These are phyloP conservation scores for Melinaea menophilus DNA, from an alignment of 2,888 invertebrate species.

Conservation along the genomic window DNA sequence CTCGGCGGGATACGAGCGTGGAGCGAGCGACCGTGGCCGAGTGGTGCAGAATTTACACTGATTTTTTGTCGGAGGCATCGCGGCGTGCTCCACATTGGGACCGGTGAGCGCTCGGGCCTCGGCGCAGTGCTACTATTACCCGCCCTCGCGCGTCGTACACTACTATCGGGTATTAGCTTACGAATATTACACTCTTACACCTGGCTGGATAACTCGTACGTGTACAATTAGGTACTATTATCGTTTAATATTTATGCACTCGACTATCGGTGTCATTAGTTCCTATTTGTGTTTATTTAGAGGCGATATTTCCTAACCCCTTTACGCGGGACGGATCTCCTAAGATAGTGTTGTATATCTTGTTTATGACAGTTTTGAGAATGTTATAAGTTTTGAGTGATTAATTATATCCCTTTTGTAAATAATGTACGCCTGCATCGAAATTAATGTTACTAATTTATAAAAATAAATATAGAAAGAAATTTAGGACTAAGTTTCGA, in stretches of 20 bases:
- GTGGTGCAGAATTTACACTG: constrained; percentile 73
- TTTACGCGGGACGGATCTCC: constrained; percentile 18
- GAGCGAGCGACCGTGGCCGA: constrained; percentile 63
- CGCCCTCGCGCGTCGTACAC: constrained; percentile 45
- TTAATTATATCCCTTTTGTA: constrained; percentile 15
- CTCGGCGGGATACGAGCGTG: constrained; percentile 39
- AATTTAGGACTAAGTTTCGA: background rate
- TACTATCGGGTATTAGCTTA: constrained; percentile 44
- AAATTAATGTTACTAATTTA: background rate
- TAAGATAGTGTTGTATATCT: constrained; percentile 23
- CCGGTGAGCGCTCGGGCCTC: constrained; percentile 66
- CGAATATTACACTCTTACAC: constrained; percentile 46
- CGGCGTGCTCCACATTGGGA: constrained; percentile 73
- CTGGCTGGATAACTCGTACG: constrained; percentile 59
- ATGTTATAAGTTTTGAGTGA: constrained; percentile 20
- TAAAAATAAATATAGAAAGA: background rate
- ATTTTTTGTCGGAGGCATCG: constrained; percentile 76
- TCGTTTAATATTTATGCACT: constrained; percentile 47
- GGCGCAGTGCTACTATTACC: constrained; percentile 49
- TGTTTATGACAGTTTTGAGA: constrained; percentile 19
- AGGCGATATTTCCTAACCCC: constrained; percentile 38
- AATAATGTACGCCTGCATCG: background rate
- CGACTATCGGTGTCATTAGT: constrained; percentile 55
- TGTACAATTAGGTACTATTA: constrained; percentile 62
- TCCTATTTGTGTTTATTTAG: constrained; percentile 39